Evolutionary conservation across 2,888 invertebrate genomes (phyloP).

Genomic region (Seira sanloemensis): DNA sequence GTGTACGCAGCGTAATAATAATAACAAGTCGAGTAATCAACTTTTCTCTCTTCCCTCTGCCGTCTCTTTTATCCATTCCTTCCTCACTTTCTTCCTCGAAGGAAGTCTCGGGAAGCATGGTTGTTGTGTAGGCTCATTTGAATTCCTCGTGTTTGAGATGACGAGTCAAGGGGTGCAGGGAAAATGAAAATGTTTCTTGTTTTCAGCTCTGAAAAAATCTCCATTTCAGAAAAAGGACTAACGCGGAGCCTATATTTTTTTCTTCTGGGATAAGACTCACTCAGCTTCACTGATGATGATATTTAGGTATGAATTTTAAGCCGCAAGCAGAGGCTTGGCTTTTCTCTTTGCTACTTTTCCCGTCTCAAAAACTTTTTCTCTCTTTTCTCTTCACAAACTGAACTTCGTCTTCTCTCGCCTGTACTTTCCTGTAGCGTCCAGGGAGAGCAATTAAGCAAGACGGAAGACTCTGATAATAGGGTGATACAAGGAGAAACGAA

Average conservation of each 20-base stretch:
- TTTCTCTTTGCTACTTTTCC: conserved; percentile 31
- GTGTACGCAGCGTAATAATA: conserved; percentile 32
- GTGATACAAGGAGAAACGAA: conserved; percentile 69
- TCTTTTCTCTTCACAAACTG: conserved; percentile 14
- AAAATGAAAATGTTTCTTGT: conserved; percentile 74
- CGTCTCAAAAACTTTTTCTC: conserved; percentile 55
- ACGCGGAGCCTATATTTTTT: neutral
- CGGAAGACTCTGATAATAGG: conserved; percentile 55
- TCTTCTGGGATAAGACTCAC: neutral
- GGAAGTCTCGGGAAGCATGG: neutral
- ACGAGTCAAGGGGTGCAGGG: conserved; percentile 56
- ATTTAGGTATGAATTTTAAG: conserved; percentile 53
- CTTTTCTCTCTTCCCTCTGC: conserved; percentile 34
- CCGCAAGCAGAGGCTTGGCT: conserved; percentile 69
- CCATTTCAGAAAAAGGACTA: neutral
- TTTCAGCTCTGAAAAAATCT: conserved; percentile 22
- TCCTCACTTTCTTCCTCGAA: neutral
- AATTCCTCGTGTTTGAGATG: conserved; percentile 52
- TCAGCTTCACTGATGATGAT: neutral
- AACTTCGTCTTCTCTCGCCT: neutral
- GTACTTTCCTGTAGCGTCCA: conserved; percentile 43
- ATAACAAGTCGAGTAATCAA: conserved; percentile 48
- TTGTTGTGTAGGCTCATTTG: conserved; percentile 12
- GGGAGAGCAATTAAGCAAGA: conserved; percentile 59
- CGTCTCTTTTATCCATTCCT: neutral